Percentiles rank a stretch among this genome's conserved stretches.
These are phyloP conservation scores for Psammodynastes pulverulentus DNA, from an alignment of 2,113 vertebrate genomes.

Conservation along the genomic window DNA sequence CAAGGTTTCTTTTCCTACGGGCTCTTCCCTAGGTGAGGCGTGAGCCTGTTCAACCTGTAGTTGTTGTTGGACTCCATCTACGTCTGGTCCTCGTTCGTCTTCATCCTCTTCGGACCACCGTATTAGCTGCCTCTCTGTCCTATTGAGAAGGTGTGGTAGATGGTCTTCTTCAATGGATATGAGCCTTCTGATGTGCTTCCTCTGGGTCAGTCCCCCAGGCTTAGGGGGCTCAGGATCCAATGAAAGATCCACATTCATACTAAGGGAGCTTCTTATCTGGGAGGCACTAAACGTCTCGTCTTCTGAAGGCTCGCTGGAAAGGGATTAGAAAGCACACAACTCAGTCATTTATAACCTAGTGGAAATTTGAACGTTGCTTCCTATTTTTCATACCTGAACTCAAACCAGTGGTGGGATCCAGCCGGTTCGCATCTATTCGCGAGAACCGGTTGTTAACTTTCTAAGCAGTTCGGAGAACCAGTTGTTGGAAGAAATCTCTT, in stretches of 20 bases:
- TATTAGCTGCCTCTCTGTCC: constrained; percentile 65
- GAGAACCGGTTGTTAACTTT: too few relatives aligned
- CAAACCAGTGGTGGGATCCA: too few relatives aligned
- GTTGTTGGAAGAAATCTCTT: too few relatives aligned
- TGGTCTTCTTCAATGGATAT: constrained; percentile 95
- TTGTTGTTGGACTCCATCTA: not conserved
- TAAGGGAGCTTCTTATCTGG: constrained; percentile 61
- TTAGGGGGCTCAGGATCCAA: constrained; percentile 49
- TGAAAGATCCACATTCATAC: constrained; percentile 58
- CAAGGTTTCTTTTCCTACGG: constrained; percentile 79
- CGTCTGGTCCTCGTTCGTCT: not conserved
- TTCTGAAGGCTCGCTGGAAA: constrained; percentile 68
- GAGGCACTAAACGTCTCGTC: constrained; percentile 65
- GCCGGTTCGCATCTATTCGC: too few relatives aligned
- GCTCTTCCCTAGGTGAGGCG: constrained; percentile 71
- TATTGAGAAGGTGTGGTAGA: constrained; percentile 81
- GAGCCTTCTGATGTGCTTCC: constrained; percentile 76
- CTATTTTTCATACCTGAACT: not conserved
- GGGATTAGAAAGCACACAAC: not conserved
- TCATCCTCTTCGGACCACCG: constrained; percentile 74
- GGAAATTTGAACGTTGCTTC: not conserved
- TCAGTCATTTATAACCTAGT: not conserved
- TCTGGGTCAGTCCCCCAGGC: constrained; percentile 9
- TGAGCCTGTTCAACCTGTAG: constrained; percentile 29
- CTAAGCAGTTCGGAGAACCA: too few relatives aligned